Conservation (phyloP, 2,797 vertebrate species). For the Lagorchestes hirsutus region DNA sequence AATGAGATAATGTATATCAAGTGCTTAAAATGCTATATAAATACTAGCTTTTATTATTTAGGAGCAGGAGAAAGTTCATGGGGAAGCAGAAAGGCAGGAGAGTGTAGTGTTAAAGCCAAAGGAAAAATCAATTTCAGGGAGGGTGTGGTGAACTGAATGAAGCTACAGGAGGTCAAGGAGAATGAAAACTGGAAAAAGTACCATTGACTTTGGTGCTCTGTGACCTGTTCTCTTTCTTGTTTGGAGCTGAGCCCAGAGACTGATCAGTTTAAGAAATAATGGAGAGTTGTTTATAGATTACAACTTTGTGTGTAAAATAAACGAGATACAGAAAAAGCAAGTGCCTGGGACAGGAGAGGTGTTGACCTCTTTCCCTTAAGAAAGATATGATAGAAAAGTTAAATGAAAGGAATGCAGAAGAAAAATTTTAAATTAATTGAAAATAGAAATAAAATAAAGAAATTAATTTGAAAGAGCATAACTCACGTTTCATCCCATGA, state of each 20-base stretch:
- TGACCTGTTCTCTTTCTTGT: slow-evolving; percentile 15
- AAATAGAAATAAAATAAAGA: not conserved
- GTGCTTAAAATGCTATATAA: not conserved
- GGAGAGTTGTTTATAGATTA: slow-evolving; percentile 63
- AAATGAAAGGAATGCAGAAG: not conserved
- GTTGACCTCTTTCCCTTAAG: slow-evolving; percentile 58
- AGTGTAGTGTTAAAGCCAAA: not conserved
- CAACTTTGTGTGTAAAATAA: slow-evolving; percentile 73
- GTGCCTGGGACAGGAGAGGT: slow-evolving; percentile 54
- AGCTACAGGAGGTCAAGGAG: not conserved
- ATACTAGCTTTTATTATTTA: not conserved
- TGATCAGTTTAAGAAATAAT: slow-evolving; percentile 51
- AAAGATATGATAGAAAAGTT: slow-evolving; percentile 24
- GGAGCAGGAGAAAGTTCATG: not conserved
- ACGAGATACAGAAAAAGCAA: slow-evolving; percentile 71
- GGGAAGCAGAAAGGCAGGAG: not conserved
- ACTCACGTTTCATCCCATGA: not conserved
- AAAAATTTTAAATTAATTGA: not conserved
- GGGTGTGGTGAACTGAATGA: not conserved
- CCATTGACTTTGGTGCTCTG: not conserved
- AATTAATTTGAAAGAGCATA: not conserved
- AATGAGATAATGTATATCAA: not conserved
- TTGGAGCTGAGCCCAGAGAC: slow-evolving; percentile 65
- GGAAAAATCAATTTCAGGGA: not conserved
- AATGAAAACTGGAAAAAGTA: not conserved